Evolutionary conservation across 2,888 invertebrate genomes (phyloP).

Genomic region (Hesperia comma): DNA sequence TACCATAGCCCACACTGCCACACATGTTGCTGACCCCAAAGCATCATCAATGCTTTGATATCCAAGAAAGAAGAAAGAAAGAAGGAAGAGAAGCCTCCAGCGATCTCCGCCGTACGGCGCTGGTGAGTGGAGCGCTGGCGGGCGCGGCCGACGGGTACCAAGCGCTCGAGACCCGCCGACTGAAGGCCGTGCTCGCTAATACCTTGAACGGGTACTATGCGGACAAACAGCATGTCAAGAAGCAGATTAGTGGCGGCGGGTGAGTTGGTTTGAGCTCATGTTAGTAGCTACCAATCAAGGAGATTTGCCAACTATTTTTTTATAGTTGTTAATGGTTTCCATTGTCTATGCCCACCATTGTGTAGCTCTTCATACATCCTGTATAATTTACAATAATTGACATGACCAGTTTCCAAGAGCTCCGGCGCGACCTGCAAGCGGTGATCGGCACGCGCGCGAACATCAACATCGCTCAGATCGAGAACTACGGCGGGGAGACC

Average conservation of each 20-base stretch:
- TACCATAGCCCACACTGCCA: no score
- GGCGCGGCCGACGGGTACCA: conserved; percentile 86
- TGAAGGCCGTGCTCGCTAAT: conserved; percentile 90
- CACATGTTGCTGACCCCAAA: no score
- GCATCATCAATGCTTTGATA: no score
- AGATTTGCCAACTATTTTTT: no score
- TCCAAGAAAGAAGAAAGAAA: no score
- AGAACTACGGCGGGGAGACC: conserved; percentile 98
- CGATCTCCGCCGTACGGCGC: conserved; percentile 71
- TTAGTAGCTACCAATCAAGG: no score
- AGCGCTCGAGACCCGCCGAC: conserved; percentile 89
- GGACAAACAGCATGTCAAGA: conserved; percentile 97
- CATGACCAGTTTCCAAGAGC: conserved; percentile 90
- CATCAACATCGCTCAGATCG: conserved; percentile 96
- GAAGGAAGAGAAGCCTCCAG: no score
- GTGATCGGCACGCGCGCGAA: conserved; percentile 95
- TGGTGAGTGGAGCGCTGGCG: conserved; percentile 75
- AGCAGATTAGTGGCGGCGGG: conserved; percentile 94
- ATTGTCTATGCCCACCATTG: no score
- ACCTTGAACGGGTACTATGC: conserved; percentile 95
- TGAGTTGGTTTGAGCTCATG: conserved; percentile 62
- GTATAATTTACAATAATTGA: no score
- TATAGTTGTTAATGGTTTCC: no score
- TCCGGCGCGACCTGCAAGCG: conserved; percentile 96
- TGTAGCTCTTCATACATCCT: no score